phyloP scores from a whole-genome alignment of 1,140 invertebrate genomes.

The Archivesica marissinica region DNA sequence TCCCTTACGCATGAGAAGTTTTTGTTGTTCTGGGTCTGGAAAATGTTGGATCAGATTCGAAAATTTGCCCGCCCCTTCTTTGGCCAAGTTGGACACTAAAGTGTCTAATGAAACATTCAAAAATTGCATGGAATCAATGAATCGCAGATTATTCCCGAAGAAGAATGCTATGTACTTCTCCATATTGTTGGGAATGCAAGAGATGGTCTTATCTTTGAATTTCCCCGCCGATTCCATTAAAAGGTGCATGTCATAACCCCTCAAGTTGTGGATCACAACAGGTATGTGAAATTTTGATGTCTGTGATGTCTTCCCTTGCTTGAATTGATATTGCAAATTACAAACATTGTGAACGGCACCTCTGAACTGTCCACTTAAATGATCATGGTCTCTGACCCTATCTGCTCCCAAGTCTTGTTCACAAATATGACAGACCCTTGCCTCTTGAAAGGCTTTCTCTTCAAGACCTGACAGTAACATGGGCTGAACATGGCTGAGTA shows the following conservation, averaged over 20 bases:
- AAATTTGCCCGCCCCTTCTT: slow-evolving; percentile 70
- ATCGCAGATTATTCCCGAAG: slow-evolving; percentile 25
- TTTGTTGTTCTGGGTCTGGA: slow-evolving; percentile 10
- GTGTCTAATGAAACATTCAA: slow-evolving; percentile 13
- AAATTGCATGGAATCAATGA: slow-evolving; percentile 20
- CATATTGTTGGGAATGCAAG: slow-evolving; percentile 81
- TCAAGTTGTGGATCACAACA: slow-evolving; percentile 83
- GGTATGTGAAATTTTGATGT: slow-evolving; percentile 72
- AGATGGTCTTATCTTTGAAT: slow-evolving; percentile 77
- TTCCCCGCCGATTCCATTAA: slow-evolving; percentile 71
- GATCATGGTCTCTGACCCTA: slow-evolving; percentile 40
- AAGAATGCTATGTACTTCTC: slow-evolving; percentile 76
- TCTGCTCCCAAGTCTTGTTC: slow-evolving; percentile 4
- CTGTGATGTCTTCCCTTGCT: slow-evolving; percentile 33
- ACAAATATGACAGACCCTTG: slow-evolving; percentile 48
- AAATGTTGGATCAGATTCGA: slow-evolving; percentile 65
- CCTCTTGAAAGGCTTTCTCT: slow-evolving; percentile 2
- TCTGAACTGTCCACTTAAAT: slow-evolving; percentile 38
- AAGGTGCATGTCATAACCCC: slow-evolving; percentile 53
- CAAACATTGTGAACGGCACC: not conserved
- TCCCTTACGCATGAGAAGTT: slow-evolving; percentile 40
- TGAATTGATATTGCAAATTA: slow-evolving; percentile 29
- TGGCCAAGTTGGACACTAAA: slow-evolving; percentile 22
- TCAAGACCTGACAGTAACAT: not conserved
- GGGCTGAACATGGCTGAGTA: not conserved